Evolutionary conservation across 2,113 vertebrate species (phyloP).

Genomic region (Pogona vitticeps): DNA sequence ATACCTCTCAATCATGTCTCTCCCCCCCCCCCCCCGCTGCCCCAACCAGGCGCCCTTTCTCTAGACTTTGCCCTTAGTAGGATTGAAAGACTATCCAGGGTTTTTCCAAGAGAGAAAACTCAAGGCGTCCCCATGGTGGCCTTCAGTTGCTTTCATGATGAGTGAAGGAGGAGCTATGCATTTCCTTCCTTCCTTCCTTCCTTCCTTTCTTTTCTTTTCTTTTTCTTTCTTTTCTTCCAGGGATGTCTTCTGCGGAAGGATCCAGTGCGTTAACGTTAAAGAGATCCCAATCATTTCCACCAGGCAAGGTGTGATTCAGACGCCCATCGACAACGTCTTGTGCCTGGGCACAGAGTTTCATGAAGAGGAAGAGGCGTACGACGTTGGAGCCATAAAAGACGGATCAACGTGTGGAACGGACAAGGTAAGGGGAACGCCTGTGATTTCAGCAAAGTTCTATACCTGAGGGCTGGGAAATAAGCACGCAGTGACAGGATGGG

Average conservation of each 20-base stretch:
- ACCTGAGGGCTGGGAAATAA: no score
- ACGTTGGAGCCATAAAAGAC: not conserved
- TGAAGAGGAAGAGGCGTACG: accelerated
- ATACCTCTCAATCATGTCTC: no score
- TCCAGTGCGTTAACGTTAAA: not conserved
- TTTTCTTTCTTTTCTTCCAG: not conserved
- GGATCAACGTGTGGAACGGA: not conserved
- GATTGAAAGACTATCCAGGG: no score
- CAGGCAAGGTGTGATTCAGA: not conserved
- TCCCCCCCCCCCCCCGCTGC: no score
- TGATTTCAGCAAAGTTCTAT: no score
- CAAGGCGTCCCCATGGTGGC: not conserved
- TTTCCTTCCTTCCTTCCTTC: no score
- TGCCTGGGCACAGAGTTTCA: not conserved
- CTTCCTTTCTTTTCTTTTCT: no score
- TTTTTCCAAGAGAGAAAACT: no score
- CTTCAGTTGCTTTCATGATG: not conserved
- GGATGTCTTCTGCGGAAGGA: slow-evolving; percentile 11
- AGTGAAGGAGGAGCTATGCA: accelerated
- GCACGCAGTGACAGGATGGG: no score
- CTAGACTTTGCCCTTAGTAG: not conserved
- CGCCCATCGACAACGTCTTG: not conserved
- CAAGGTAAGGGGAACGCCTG: no score
- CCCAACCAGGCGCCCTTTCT: no score
- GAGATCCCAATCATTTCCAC: not conserved